A percentile compares a stretch with the other conserved stretches of the same genome.
Evolutionary conservation across 1,140 invertebrate species (phyloP).

Genomic region (Ericerus pela): DNA sequence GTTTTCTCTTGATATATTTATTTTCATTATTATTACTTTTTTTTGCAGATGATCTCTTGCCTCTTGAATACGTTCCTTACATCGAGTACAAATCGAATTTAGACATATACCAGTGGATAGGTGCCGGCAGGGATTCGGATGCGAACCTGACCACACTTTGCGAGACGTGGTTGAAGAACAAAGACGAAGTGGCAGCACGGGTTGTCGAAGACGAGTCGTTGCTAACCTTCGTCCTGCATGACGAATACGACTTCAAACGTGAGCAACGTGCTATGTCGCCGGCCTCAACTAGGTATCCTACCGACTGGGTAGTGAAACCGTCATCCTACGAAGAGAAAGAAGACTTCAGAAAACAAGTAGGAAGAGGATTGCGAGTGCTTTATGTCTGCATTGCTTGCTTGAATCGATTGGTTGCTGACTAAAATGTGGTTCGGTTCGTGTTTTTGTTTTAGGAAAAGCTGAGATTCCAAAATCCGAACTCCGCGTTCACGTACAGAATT

Average conservation of each 20-base stretch:
- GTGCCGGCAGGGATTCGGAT: constrained; percentile 82
- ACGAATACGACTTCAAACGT: constrained; percentile 11
- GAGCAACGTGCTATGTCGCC: constrained; percentile 8
- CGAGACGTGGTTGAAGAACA: constrained; percentile 53
- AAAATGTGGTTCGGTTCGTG: constrained; percentile 3
- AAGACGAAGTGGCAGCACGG: constrained; percentile 31
- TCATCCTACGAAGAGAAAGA: constrained; percentile 60
- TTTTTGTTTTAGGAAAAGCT: constrained; percentile 38
- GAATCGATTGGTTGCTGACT: no score
- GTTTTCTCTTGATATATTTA: no score
- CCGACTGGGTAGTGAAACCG: constrained; percentile 62
- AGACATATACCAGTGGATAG: constrained; percentile 82
- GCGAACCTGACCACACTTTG: constrained; percentile 56
- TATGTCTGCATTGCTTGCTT: neutral
- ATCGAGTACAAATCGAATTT: constrained; percentile 67
- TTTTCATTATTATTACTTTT: no score
- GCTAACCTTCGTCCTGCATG: constrained; percentile 11
- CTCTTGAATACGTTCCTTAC: constrained; percentile 83
- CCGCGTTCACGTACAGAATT: constrained; percentile 68
- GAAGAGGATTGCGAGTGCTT: constrained; percentile 25
- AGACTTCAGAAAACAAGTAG: constrained; percentile 59
- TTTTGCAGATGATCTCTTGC: constrained; percentile 39
- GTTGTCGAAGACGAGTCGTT: constrained; percentile 2
- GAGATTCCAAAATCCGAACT: constrained; percentile 67
- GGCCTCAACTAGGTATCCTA: constrained; percentile 46